These are phyloP conservation scores for Petrolisthes cinctipes DNA, from an alignment of 2,888 invertebrate genomes.

Conservation along the genomic window DNA sequence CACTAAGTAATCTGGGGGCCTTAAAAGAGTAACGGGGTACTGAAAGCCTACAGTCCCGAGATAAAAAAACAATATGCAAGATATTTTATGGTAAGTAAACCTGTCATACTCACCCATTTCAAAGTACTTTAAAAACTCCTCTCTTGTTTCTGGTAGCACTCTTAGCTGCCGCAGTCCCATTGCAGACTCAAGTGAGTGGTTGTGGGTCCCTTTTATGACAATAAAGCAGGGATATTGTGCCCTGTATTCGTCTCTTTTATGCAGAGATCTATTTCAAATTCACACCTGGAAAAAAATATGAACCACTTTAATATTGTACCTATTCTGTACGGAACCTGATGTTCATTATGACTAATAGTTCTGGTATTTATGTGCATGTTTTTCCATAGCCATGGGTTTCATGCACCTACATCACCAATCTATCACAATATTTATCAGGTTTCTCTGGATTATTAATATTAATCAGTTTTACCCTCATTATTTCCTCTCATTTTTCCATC, in stretches of 20 bases:
- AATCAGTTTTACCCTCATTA: too few species aligned
- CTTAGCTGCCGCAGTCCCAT: neutral
- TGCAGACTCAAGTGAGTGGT: conserved; percentile 3
- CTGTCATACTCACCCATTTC: too few species aligned
- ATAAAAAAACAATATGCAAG: too few species aligned
- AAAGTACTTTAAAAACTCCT: neutral
- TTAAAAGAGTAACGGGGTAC: too few species aligned
- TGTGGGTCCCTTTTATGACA: conserved; percentile 7
- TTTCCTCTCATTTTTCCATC: too few species aligned
- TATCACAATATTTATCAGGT: too few species aligned
- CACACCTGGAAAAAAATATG: neutral
- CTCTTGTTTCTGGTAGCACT: neutral
- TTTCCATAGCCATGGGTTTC: neutral
- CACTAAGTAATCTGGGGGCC: too few species aligned
- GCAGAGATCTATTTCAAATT: neutral
- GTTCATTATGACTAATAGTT: neutral
- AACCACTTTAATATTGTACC: neutral
- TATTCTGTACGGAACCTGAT: neutral
- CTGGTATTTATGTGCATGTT: conserved; percentile 2
- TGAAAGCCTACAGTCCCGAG: too few species aligned
- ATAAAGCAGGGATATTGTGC: conserved; percentile 6
- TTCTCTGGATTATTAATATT: neutral
- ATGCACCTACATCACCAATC: neutral
- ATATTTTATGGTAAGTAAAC: too few species aligned
- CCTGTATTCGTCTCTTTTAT: conserved; percentile 5